Percentiles rank a stretch among this genome's conserved stretches.
These are phyloP conservation scores for Spinibarbus caldwelli DNA, from an alignment of 2,797 vertebrate genomes.

Conservation along the genomic window DNA sequence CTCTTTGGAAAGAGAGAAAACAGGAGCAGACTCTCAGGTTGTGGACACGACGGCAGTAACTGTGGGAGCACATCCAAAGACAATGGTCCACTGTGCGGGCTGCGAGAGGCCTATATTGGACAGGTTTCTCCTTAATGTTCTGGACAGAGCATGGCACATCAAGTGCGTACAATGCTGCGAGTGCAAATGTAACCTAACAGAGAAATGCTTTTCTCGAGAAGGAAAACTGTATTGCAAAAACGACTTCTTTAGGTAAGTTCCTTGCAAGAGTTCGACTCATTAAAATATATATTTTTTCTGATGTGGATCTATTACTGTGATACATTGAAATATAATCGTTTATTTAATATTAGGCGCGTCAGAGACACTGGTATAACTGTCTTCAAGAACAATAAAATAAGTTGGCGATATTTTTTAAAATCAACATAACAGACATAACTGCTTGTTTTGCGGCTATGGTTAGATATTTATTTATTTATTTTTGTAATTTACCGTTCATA, in stretches of 20 bases:
- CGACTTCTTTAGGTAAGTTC: constrained; percentile 99
- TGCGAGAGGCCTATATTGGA: constrained; percentile 99
- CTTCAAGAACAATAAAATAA: too few relatives aligned
- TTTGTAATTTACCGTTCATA: background rate
- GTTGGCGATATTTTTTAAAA: background rate
- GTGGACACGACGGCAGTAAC: constrained; percentile 62
- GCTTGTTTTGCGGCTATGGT: too few relatives aligned
- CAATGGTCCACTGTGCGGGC: constrained; percentile 99
- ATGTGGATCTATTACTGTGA: background rate
- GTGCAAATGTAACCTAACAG: constrained; percentile 98
- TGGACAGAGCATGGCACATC: constrained; percentile 99
- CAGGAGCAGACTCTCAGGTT: constrained; percentile 52
- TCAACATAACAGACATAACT: background rate
- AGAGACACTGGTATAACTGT: background rate
- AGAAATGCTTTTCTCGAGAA: constrained; percentile 98
- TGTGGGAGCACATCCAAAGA: constrained; percentile 87
- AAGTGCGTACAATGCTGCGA: constrained; percentile 99
- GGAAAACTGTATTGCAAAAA: constrained; percentile 99
- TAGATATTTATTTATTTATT: too few relatives aligned
- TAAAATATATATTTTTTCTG: background rate
- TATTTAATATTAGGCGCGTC: background rate
- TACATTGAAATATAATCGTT: background rate
- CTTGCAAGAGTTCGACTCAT: background rate
- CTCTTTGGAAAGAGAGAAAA: constrained; percentile 27
- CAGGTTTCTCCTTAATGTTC: constrained; percentile 97